Base-by-base conservation (phyloP, 2,888 invertebrate species). In the Proisotoma minuta region DNA sequence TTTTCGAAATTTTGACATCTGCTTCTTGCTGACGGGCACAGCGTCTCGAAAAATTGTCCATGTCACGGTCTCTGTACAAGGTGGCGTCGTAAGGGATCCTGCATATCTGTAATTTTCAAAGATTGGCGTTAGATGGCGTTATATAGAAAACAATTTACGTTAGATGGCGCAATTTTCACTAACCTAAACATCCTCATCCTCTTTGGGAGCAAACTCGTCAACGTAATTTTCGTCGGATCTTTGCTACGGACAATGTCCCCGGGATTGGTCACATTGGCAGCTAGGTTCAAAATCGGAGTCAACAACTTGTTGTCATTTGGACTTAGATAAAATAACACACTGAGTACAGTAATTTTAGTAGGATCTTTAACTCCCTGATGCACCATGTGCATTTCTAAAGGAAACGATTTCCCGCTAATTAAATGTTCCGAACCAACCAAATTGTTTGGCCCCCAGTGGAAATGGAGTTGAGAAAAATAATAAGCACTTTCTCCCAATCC, bases 31-130 rank as follows among this genome's bases (percentile, higher is more conserved):
- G 12, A 68, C 54, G 0, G 59, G 28, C n/a, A 59, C 50, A 20
- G 62, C 53, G 23, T 65, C 62, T 39, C 58, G 61, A 52, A 68
- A 68, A 20, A 68, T 62, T 5, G 65, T 65, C 68, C 68, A 68
- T 8, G 59, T 40, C 1, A 68, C 63, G 22, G 47, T 51, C 49
- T 68, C 65, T 4, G 59, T 40, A 26, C 68, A 68, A 1, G 65
- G 61, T 0, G 68, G 68, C 1, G 68, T 68, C 18, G 68, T 68
- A 1, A 68, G 34, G 1, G 63, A 63, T 1, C 68, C 68, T 20
- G 28, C 50, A 49, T 68, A 68, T 15, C 68, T 52, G 10, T 34
- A 34, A 10, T 34, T 34, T 34, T 15, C 34, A 8, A 34, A 15
- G 34, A 34, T 34, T 34, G 8, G 34, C 8, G 15, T 34, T 34